Evolutionary conservation across 2,888 invertebrate species (phyloP).

Genomic region (Euzetes globulus): DNA sequence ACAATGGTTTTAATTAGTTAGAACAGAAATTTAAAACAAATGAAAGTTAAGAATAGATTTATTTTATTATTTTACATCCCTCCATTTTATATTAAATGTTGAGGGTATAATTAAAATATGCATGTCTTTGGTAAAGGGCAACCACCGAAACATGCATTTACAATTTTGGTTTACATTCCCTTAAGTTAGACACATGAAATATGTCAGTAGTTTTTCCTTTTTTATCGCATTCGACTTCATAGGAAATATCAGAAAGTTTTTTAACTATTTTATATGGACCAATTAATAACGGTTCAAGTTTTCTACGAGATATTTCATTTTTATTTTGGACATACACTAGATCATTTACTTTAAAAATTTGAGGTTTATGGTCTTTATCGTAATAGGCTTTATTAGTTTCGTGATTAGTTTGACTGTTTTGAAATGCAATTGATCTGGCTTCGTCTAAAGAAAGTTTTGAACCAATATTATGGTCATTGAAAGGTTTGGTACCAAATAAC

Average conservation of each 20-base stretch:
- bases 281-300: constrained; percentile 6
- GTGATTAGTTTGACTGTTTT: background rate
- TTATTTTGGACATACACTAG: constrained; percentile 4
- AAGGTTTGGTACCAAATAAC: constrained; percentile 6
- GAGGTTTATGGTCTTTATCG: background rate
- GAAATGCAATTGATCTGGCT: background rate
- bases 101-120: no score
- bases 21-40: no score
- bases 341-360: background rate
- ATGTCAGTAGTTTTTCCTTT: background rate
- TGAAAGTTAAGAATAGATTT: no score
- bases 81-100: background rate
- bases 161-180: background rate
- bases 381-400: background rate
- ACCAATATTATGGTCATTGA: background rate
- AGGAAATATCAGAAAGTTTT: background rate
- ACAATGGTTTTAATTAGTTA: no score
- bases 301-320: background rate
- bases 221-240: constrained; percentile 1
- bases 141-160: no score
- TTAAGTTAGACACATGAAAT: constrained; percentile 5
- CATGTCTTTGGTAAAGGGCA: no score
- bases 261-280: constrained; percentile 13
- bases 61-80: constrained; percentile 7
- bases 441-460: background rate